A percentile compares a stretch with the other conserved stretches of the same genome.
phyloP scores from a whole-genome alignment of 2,113 vertebrate genomes.

The Arizona elegans region DNA sequence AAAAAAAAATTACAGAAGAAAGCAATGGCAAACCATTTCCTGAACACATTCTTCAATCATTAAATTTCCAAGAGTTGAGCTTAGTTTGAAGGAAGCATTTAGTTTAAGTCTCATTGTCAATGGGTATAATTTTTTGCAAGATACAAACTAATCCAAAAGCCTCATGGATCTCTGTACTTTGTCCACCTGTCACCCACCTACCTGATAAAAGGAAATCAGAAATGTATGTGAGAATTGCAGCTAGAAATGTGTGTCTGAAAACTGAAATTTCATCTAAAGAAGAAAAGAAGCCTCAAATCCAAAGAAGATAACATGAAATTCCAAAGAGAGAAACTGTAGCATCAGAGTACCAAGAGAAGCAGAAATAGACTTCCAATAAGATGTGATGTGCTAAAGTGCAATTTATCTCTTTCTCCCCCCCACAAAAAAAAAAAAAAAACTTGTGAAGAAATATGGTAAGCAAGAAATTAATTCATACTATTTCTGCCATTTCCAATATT shows the following conservation, averaged over 20 bases:
- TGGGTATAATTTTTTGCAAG: background rate
- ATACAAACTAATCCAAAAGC: background rate
- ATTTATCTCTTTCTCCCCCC: background rate
- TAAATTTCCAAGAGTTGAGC: background rate
- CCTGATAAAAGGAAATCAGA: background rate
- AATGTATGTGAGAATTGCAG: background rate
- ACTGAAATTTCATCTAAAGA: background rate
- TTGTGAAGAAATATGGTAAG: background rate
- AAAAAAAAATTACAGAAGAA: background rate
- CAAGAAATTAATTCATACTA: background rate
- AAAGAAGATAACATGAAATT: background rate
- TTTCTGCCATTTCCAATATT: background rate
- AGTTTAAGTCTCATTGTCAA: background rate
- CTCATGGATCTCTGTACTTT: background rate
- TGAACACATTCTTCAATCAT: background rate
- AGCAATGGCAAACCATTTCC: background rate
- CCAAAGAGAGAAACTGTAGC: background rate
- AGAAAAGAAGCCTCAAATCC: background rate
- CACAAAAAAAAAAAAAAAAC: background rate
- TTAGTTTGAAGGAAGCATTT: background rate
- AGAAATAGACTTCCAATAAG: background rate
- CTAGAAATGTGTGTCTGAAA: background rate
- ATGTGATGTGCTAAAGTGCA: background rate
- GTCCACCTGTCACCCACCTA: background rate
- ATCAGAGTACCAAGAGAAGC: background rate